Percentiles rank a stretch among this genome's conserved stretches.
phyloP scores from a whole-genome alignment of 2,888 invertebrate genomes.

The Acanthoscelides obtectus region DNA sequence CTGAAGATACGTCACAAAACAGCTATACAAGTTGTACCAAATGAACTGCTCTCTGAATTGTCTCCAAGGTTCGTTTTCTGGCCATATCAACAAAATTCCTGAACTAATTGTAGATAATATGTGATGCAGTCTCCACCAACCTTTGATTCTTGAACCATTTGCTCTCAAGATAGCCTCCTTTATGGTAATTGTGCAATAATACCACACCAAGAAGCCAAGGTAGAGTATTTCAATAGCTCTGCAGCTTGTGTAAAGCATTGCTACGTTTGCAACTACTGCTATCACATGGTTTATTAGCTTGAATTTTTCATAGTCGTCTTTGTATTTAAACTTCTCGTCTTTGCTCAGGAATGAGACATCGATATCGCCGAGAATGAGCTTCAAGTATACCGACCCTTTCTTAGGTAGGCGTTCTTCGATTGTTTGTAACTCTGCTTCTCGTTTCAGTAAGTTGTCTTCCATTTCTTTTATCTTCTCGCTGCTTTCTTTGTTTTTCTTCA shows the following conservation, averaged over 20 bases:
- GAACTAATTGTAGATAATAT: slow-evolving; percentile 93
- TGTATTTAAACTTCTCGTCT: slow-evolving; percentile 85
- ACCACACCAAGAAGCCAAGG: slow-evolving; percentile 96
- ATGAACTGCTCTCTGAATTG: slow-evolving; percentile 85
- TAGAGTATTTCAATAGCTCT: slow-evolving; percentile 79
- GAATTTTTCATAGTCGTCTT: slow-evolving; percentile 97
- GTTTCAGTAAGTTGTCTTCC: slow-evolving; percentile 60
- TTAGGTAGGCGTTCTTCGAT: slow-evolving; percentile 89
- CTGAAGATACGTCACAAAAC: slow-evolving; percentile 51
- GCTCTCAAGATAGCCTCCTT: slow-evolving; percentile 96
- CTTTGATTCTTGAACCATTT: slow-evolving; percentile 93
- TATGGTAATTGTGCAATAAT: slow-evolving; percentile 97
- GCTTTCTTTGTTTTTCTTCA: slow-evolving; percentile 5
- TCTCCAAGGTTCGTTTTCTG: slow-evolving; percentile 86
- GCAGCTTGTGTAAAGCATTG: slow-evolving; percentile 52
- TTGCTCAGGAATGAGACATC: slow-evolving; percentile 94
- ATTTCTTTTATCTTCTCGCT: slow-evolving; percentile 10
- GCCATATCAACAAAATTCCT: slow-evolving; percentile 93
- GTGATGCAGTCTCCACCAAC: slow-evolving; percentile 98
- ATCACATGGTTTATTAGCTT: slow-evolving; percentile 89
- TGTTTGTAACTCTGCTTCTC: slow-evolving; percentile 78
- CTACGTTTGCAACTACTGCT: slow-evolving; percentile 75
- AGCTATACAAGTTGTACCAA: slow-evolving; percentile 90
- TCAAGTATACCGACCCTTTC: slow-evolving; percentile 80
- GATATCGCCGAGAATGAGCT: slow-evolving; percentile 90